These are phyloP conservation scores for Sylvia atricapilla DNA, from an alignment of 2,113 vertebrate species.

Conservation along the genomic window DNA sequence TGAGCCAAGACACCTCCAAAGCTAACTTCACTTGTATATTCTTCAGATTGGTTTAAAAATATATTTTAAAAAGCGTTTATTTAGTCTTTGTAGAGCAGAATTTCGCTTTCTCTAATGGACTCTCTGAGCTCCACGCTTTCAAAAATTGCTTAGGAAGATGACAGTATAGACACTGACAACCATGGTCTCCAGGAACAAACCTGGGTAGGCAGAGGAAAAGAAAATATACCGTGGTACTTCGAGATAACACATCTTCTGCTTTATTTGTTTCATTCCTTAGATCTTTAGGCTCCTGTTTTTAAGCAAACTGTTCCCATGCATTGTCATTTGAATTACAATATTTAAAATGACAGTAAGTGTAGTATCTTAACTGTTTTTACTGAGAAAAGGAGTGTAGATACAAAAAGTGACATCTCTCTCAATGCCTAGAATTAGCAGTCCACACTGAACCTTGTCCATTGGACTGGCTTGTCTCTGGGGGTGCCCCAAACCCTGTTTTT, in stretches of 20 bases:
- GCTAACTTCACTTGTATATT: not conserved
- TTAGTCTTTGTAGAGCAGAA: not conserved
- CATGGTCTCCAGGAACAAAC: not conserved
- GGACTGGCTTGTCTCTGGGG: not conserved
- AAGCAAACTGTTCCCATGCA: not conserved
- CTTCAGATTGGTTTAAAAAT: not conserved
- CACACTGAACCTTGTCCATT: not conserved
- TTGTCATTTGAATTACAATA: not conserved
- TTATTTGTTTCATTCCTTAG: not conserved
- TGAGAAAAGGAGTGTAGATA: not conserved
- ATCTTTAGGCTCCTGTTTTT: not conserved
- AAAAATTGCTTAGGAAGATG: not conserved
- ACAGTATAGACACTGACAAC: not conserved
- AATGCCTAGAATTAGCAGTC: not conserved
- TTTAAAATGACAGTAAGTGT: not conserved
- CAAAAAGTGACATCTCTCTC: not conserved
- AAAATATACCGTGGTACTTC: not conserved
- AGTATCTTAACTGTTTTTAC: not conserved
- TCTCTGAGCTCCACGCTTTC: not conserved
- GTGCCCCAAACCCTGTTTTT: not conserved
- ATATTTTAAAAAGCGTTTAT: not conserved
- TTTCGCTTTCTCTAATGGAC: not conserved
- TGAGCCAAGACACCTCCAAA: not conserved
- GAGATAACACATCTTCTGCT: not conserved
- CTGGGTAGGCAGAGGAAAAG: not conserved